Conservation (phyloP, 2,113 vertebrate genomes). For the Rhipidura dahli region DNA sequence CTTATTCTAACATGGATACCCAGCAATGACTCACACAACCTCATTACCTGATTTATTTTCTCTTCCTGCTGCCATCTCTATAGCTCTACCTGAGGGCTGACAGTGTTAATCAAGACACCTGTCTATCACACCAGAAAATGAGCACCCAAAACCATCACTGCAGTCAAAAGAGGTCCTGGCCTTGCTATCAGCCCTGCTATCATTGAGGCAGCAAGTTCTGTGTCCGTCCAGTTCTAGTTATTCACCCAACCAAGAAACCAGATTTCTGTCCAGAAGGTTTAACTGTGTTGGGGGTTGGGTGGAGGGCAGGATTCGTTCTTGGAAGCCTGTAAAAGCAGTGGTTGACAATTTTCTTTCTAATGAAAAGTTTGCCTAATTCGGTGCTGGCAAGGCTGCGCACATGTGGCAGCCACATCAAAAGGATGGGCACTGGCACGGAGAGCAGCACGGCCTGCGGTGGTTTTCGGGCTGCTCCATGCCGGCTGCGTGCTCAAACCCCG, state of each 20-base stretch:
- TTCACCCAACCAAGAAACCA: not conserved
- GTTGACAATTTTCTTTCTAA: slow-evolving; percentile 14
- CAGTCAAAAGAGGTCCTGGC: not conserved
- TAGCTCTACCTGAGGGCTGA: not conserved
- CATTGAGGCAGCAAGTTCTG: not conserved
- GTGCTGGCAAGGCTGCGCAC: not conserved
- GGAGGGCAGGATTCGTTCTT: not conserved
- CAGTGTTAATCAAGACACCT: not conserved
- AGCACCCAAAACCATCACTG: not conserved
- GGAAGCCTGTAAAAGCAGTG: not conserved
- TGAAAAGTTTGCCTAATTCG: not conserved
- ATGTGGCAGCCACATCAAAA: slow-evolving; percentile 60
- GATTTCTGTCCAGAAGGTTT: not conserved
- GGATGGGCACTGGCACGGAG: not conserved
- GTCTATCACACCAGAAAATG: not conserved
- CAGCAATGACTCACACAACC: not conserved
- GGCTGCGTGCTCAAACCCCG: not conserved
- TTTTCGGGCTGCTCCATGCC: not conserved
- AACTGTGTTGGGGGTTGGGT: not conserved
- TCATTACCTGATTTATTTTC: slow-evolving; percentile 9
- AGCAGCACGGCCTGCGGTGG: not conserved
- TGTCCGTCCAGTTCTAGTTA: not conserved
- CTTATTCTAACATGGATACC: not conserved
- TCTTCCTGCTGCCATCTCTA: not conserved
- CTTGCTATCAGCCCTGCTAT: not conserved